Percentiles rank a stretch among this genome's conserved stretches.
Evolutionary conservation across 2,797 vertebrate species (phyloP).

Genomic region (Protosalanx chinensis): DNA sequence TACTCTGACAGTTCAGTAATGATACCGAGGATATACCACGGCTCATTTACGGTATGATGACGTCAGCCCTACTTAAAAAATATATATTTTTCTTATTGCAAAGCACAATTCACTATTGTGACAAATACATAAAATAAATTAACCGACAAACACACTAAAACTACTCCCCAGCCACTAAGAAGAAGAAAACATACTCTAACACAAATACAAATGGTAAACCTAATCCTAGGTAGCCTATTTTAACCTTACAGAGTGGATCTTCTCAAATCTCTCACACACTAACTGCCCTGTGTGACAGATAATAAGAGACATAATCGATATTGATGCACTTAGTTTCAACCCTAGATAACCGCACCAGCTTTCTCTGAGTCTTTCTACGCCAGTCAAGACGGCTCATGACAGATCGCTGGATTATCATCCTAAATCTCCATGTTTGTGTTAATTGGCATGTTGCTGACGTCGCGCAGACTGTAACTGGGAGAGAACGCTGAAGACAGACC

Average conservation of each 20-base stretch:
- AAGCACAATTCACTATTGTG: not conserved
- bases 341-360: constrained; percentile 4
- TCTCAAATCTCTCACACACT: not conserved
- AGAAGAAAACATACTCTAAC: no score
- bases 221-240: no score
- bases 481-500: not conserved
- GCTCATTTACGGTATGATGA: no score
- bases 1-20: no score
- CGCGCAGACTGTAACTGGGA: constrained; percentile 1
- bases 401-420: constrained; percentile 27
- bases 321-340: not conserved
- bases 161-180: no score
- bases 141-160: not conserved
- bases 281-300: not conserved
- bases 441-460: constrained; percentile 30
- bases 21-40: not conserved
- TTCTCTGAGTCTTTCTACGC: constrained; percentile 16
- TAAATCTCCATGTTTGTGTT: constrained; percentile 18
- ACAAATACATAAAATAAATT: not conserved
- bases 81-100: not conserved
- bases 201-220: no score
- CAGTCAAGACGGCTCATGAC: constrained; percentile 23
- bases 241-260: not conserved
- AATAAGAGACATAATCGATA: not conserved
- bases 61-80: no score